Base-by-base conservation (phyloP, 2,113 vertebrate genomes). In the Miniopterus natalensis region DNA sequence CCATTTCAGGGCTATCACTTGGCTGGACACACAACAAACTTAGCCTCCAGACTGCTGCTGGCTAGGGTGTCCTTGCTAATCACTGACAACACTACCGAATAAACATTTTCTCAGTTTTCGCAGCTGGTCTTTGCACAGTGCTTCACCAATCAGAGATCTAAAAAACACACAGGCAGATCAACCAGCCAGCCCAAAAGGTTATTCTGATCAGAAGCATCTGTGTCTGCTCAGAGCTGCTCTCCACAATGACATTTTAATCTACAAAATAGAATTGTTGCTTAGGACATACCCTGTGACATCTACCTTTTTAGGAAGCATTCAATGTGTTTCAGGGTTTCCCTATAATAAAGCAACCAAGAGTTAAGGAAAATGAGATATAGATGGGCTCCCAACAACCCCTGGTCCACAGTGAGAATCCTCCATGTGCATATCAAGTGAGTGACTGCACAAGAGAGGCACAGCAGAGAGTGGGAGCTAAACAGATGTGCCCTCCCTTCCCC, bases 401-500 rank as follows among this genome's bases (percentile, higher is more conserved):
- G 0, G 2, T 27, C 75, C 53, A 59, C 0, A 6, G 25, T 6
- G 21, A 73, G 45, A 84, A 11, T 8, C 40, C 57, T 42, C 51
- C 2, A 29, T 8, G 8, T 51, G 17, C 15, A 59, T 0, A 4
- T 1, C 8, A 23, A 42, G 20, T 25, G 21, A 23, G n/a, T 2
- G 36, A 49, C 49, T 31, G 51, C 36, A 25, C 0, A 0, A 77
- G 8, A 40, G 25, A 53, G 31, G 31, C 12, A 31, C 23, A 20
- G 49, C 45, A 27, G 85, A 49, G 6, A 36, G 18, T 20, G 31
- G 11, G 3, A 21, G n/a, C 53, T 42, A 45, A 47, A 23, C 31
- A 25, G 5, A 6, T 13, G 1, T 6, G 12, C n/a, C 45, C 42
- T 66, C 29, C 31, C 17, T 27, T n/a, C 8, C 70, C 14, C 5